Evolutionary conservation across 2,888 invertebrate species (phyloP), one percentile per base, ranked within the genome.

Genomic region (Serrognathus titanus): DNA sequence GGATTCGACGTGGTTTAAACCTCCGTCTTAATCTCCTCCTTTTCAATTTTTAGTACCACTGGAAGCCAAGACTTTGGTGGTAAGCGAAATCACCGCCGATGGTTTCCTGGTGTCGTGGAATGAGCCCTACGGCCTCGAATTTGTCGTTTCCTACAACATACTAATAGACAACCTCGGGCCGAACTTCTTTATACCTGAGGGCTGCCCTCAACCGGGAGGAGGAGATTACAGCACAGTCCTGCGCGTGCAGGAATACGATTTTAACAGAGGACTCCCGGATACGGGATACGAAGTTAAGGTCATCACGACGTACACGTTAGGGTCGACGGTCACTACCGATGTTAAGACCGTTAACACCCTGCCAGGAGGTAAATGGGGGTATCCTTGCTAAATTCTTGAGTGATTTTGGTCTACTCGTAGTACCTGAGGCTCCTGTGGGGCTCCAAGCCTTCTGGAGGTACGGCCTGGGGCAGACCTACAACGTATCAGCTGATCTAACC

Each of bases 81-180:
- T 52, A n/a, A 36, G 24, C 10, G 51, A 51, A 8, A 11, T 56
- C 7, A 48, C 16, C 20, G 16, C 51, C 36, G 12, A 10, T 9
- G 41, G 52, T 9, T 56, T 56, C 24, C 36, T 39, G 11, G 52
- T 52, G 37, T 46, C 47, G 3, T 56, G 56, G 56, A 40, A 12
- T n/a, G 56, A 56, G 38, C 51, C 47, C 3, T 56, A 56, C 16
- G 56, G 56, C 9, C 12, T 12, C 6, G 47, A 56, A 41, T 52
- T 56, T 11, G 52, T 56, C 8, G 13, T 31, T 6, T 16, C 24
- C 4, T 56, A 56, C 48, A 20, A 12, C 2, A 13, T 56, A 8
- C 13, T 31, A 11, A 16, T 56, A 3, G 47, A 52, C 40, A 47
- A 51, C 2, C 10, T 40, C 11, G 56, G 56, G 10, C 51, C 51